phyloP scores from a whole-genome alignment of 2,113 vertebrate genomes.

The Ursus arctos region DNA sequence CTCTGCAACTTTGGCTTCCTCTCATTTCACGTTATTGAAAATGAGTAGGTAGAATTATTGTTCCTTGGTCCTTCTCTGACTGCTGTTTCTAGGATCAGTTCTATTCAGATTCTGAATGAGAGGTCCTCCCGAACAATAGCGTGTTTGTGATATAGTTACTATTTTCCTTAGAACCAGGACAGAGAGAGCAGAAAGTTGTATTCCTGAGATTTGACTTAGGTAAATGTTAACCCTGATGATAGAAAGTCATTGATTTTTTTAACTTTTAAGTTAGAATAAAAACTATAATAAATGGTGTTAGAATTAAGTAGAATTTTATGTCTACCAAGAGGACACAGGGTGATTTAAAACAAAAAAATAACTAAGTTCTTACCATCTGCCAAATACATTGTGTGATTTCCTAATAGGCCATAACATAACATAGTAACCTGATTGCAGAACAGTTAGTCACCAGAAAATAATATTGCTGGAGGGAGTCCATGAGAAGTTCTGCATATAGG shows the following conservation, averaged over 20 bases:
- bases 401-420: not conserved
- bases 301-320: not conserved
- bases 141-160: not conserved
- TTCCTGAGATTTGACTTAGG: not conserved
- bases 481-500: not conserved
- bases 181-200: not conserved
- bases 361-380: not conserved
- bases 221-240: not conserved
- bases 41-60: not conserved
- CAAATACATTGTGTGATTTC: not conserved
- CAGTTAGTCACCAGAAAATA: not conserved
- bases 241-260: not conserved
- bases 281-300: not conserved
- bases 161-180: not conserved
- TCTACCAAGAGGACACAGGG: not conserved
- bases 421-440: not conserved
- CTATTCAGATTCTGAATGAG: not conserved
- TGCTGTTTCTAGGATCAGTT: not conserved
- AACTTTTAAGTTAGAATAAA: not conserved
- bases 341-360: not conserved
- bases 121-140: accelerated
- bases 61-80: not conserved
- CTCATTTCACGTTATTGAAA: not conserved
- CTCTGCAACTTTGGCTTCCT: not conserved
- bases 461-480: not conserved